Percentiles rank a stretch among this genome's conserved stretches.
These are phyloP conservation scores for Coelinius sp. DNA, from an alignment of 2,888 invertebrate genomes.

Conservation along the genomic window DNA sequence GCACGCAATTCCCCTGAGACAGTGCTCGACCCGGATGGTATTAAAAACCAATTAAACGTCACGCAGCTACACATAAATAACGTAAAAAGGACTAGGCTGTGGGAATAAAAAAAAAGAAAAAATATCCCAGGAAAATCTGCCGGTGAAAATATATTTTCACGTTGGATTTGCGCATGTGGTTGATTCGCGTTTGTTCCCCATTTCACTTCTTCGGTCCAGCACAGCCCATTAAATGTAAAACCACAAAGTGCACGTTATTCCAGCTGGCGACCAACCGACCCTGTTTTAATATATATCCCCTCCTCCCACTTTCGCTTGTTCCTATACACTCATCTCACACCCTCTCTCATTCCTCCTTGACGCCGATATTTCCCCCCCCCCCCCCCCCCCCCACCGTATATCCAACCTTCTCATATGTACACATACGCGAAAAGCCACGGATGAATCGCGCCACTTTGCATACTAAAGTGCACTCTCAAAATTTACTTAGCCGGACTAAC, in stretches of 20 bases:
- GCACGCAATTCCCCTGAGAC: constrained; percentile 23
- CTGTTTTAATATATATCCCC: constrained; percentile 31
- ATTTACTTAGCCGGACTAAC: constrained; percentile 40
- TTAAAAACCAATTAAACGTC: constrained; percentile 37
- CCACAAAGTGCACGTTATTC: constrained; percentile 30
- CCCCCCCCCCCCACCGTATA: not conserved
- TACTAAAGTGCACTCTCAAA: constrained; percentile 44
- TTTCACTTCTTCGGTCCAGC: constrained; percentile 21
- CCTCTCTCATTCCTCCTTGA: constrained; percentile 19
- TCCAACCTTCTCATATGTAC: not conserved
- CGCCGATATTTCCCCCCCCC: constrained; percentile 27
- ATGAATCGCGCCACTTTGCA: constrained; percentile 39
- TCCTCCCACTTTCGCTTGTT: not conserved
- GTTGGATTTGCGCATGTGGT: constrained; percentile 29
- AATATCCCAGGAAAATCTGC: not conserved
- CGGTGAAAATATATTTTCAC: constrained; percentile 32
- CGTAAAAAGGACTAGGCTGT: not conserved
- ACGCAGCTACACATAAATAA: constrained; percentile 22
- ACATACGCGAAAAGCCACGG: not conserved
- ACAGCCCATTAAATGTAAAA: constrained; percentile 32
- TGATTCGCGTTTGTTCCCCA: constrained; percentile 27
- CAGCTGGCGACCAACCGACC: constrained; percentile 26
- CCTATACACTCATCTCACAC: not conserved
- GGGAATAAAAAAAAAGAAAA: not conserved
- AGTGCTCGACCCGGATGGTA: constrained; percentile 21